Evolutionary conservation across 2,797 vertebrate species (phyloP), one percentile per base, ranked within the genome.

Genomic region (Pygocentrus nattereri): DNA sequence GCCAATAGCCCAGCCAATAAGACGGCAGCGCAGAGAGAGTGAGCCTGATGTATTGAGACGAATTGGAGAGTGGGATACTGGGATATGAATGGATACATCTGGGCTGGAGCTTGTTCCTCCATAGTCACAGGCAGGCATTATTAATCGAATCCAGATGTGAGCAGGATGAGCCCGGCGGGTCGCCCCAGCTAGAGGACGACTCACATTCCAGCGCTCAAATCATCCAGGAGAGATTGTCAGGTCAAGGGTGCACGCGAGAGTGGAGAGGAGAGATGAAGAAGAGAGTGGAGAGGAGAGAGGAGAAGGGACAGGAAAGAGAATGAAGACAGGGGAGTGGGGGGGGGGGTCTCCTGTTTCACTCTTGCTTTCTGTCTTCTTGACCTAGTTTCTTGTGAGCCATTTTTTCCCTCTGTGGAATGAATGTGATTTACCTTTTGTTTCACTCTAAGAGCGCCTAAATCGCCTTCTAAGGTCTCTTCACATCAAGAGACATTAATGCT

Each of bases 121-220:
- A 12, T 59, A 71, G 75, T 81, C 77, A 75, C 65, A 80, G 84
- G 61, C 76, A 85, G 80, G 68, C 89, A 77, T 83, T 64, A 79
- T 83, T 87, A 88, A 90, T 85, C 88, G 82, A 67, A 80, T 71
- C 88, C 91, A 91, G 88, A 90, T 90, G 88, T 86, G 74, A 72
- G 78, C 79, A 67, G 80, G 73, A 78, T 84, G 84, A 78, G 76
- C 72, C 23, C 79, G 81, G 86, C 80, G 44, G 83, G 87, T 86
- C 78, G 67, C 76, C 47, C 78, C 68, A 56, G 81, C 73, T 86
- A 71, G 77, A 69, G 83, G 77, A 85, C 69, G 69, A 85, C 81
- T 83, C 27, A 21, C 88, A 90, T 91, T 90, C 91, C 90, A 86
- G 58, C 56, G 58, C 82, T 86, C 85, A 85, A 85, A 90, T 90